A percentile compares a stretch with the other conserved stretches of the same genome.
phyloP scores from a whole-genome alignment of 2,113 vertebrate genomes.

The Turnix velox region DNA sequence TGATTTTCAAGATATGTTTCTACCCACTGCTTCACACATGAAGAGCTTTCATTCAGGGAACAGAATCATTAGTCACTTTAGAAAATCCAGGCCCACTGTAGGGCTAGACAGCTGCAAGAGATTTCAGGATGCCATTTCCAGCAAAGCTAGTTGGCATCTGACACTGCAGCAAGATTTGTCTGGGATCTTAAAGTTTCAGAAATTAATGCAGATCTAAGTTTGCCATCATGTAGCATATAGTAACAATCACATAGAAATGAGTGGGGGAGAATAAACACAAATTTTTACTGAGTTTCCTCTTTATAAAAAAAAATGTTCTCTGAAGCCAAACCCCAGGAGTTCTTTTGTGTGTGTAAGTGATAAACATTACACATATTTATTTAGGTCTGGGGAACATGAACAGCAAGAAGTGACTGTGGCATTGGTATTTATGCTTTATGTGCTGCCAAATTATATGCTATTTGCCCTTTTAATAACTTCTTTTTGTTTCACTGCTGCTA shows the following conservation, averaged over 20 bases:
- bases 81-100: neutral
- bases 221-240: neutral
- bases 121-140: neutral
- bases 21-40: neutral
- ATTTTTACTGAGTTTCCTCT: neutral
- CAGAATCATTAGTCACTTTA: neutral
- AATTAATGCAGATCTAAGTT: neutral
- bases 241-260: neutral
- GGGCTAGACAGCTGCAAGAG: neutral
- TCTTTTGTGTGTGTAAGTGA: neutral
- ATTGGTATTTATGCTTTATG: neutral
- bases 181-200: neutral
- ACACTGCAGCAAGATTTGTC: neutral
- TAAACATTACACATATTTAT: neutral
- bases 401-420: neutral
- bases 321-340: neutral
- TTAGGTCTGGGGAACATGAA: neutral
- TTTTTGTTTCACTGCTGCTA: constrained; percentile 21
- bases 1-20: neutral
- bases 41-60: neutral
- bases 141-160: neutral
- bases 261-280: neutral
- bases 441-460: neutral
- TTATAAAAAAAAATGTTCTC: neutral
- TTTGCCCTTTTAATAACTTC: constrained; percentile 6